phyloP scores from a whole-genome alignment of 2,888 invertebrate species.

The Drosophila gaucha region DNA sequence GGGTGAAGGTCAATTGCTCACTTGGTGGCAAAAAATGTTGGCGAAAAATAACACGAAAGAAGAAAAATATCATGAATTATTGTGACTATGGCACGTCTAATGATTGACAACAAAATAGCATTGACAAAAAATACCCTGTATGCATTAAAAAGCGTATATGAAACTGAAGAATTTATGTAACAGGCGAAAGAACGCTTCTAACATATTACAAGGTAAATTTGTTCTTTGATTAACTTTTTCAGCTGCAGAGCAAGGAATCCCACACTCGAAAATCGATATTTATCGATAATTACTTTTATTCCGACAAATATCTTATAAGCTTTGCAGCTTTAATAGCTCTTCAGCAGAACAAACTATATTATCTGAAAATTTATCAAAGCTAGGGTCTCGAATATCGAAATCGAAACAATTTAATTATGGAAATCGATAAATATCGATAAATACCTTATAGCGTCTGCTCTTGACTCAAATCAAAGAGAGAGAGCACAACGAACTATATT shows the following conservation, averaged over 20 bases:
- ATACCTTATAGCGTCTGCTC: no score
- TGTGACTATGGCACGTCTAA: constrained; percentile 1
- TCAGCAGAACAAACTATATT: no score
- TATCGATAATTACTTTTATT: not conserved
- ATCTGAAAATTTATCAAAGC: no score
- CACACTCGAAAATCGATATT: not conserved
- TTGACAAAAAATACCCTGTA: not conserved
- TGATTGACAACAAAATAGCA: not conserved
- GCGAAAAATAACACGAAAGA: not conserved
- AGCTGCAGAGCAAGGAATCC: not conserved
- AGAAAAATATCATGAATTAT: not conserved
- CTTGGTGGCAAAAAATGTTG: not conserved
- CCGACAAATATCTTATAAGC: not conserved
- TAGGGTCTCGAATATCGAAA: not conserved
- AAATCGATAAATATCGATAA: not conserved
- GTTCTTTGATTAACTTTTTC: no score
- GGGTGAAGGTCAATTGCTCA: constrained; percentile 39
- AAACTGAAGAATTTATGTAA: not conserved
- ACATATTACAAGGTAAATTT: not conserved
- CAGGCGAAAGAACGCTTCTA: not conserved
- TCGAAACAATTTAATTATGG: not conserved
- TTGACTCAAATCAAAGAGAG: no score
- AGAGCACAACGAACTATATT: no score
- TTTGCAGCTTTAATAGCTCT: not conserved
- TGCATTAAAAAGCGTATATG: not conserved